Evolutionary conservation across 2,888 invertebrate species (phyloP), one percentile per base, ranked within the genome.

Genomic region (Acanthacorydalis orientalis): DNA sequence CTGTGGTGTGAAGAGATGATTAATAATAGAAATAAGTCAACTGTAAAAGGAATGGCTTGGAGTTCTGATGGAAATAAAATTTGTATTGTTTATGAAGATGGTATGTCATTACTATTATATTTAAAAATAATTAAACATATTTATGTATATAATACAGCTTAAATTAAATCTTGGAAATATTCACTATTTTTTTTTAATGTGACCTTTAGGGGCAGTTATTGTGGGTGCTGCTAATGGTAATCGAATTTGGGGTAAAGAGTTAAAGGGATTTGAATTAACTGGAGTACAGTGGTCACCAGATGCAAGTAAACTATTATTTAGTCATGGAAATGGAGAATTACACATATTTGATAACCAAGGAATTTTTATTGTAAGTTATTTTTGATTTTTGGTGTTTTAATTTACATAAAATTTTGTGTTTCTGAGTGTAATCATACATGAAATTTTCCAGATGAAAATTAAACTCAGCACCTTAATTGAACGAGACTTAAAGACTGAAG

Each of bases 1-100:
- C 83, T 88, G 0, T 96, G 95, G 95, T 92, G 91, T 68, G 95
- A 97, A 68, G 97, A 98, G 68, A 98, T 97, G 97, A 95, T 97
- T 55, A 98, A 98, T 64, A 98, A 97, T 65, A 77, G 97, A 49
- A 97, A 97, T 60, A 95, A 96, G 61, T 96, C 95, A 0, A 87
- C 92, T 1, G 97, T 98, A 0, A 83, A 82, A 57, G 89, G 92
- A 47, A 95, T 98, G 89, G 79, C 88, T n/a, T 98, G 98, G 98
- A 93, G 90, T 56, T 77, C 83, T 31, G 95, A 97, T 69, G 98
- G 98, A 1, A 81, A 87, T 57, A 93, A 88, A 68, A 98, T 98
- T 54, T 96, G 96, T 61, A 98, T 99, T 58, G 96, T 93, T 2
- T 98, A 98, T 70, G 96, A 96, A 65, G 97, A 98, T 73, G 97